Base-by-base conservation (phyloP, 1,140 invertebrate genomes). In the Lepidostoma basale region DNA sequence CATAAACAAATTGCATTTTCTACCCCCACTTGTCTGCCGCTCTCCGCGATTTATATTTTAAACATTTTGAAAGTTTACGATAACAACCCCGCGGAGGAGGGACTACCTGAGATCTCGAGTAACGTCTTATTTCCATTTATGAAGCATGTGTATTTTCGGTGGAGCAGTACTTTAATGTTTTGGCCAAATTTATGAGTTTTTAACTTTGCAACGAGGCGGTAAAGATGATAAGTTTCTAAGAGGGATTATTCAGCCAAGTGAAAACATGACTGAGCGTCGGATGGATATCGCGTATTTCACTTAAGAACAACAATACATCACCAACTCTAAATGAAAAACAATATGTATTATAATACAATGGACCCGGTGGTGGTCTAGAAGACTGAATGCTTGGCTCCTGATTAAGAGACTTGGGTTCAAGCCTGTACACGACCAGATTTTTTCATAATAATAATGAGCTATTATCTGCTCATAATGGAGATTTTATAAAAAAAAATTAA, bases 1-100 rank as follows among this genome's bases (percentile, higher is more conserved):
- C 62, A 66, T 66, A 70, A 70, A 70, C 62, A 70, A 70, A 70
- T 70, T 70, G 68, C 68, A 70, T 66, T 70, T 52, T 30, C 45
- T 23, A 18, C 54, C 45, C 33, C 26, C 12, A 5, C 8, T 9
- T 18, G 39, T 54, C 47, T 28, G 6, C 14, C 39, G 1, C 47
- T 28, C 22, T 45, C 59, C 56, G 44, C 68, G 68, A 70, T 70
- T 70, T 70, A 70, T 70, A 70, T 70, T 64, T 70, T 70, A 70
- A 70, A 59, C 68, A 62, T 69, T 60, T 33, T 39, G 56, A 33
- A 68, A 68, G 39, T 68, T 54, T 68, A 62, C 52, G 66, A 68
- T 68, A 68, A 62, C 42, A 62, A 59, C 52, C 36, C 39, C 33
- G 16, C 25, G 22, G 62, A 16, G 10, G 5, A 8, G 9, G n/a